Base-by-base conservation (phyloP, 1,140 invertebrate species). In the Pachypeltis micranthus region DNA sequence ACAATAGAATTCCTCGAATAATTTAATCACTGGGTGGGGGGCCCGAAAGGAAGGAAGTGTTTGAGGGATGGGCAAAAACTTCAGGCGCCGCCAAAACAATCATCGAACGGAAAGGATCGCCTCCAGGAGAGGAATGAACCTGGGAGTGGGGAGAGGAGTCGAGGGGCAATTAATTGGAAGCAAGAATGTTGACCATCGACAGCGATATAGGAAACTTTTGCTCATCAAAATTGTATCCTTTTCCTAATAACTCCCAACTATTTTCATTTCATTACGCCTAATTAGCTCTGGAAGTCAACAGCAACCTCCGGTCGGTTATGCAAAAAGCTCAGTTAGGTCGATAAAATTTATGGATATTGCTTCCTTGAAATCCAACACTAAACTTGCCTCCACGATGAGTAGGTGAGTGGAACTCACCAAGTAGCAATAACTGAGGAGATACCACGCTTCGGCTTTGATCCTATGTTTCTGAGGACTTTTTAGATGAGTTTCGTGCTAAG, bases 1-100 rank as follows among this genome's bases (percentile, higher is more conserved):
- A 59, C 28, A 59, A 59, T 59, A 34, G 57, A 59, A 59, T 59
- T 59, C 57, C 57, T 31, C 25, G 57, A 59, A 59, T 59, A 59
- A 59, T 59, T 59, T 31, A 59, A 59, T 59, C 25, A 59, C n/a
- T 10, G 57, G 29, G 57, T 12, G 27, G 57, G 19, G 25, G 3
- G 25, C 1, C 25, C 10, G 26, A 3, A 14, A 59, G 29, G 57
- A 59, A 59, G 57, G 57, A 59, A 31, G 55, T 29, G 26, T 31
- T 29, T 59, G 47, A 51, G 47, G 26, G 26, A 28, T 59, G 57
- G 25, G 28, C 57, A 59, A 59, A 59, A 59, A 59, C 57, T 59
- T 31, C 16, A 16, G 34, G 47, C 23, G 47, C 47, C 57, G 57
- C 57, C 57, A 59, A 59, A 59, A 59, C 57, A 59, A 59, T 59